These are phyloP conservation scores for Oscheius myriophilus DNA, from an alignment of 2,888 invertebrate species.

Conservation along the genomic window DNA sequence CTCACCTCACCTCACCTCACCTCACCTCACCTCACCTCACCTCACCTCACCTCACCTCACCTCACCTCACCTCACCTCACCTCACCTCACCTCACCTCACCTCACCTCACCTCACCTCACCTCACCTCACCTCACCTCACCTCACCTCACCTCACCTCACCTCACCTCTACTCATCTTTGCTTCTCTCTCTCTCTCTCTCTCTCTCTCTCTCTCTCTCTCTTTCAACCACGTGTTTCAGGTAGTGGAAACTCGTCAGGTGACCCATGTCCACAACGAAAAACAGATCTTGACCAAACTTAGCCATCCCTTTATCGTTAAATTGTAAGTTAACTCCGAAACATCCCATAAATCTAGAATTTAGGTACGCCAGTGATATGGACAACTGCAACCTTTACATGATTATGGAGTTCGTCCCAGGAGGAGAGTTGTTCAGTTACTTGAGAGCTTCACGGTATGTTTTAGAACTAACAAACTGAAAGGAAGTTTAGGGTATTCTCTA, in stretches of 20 bases:
- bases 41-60: no score
- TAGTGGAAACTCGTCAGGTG: conserved; percentile 90
- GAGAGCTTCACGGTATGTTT: conserved; percentile 45
- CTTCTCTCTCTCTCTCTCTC: no score
- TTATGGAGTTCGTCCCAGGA: conserved; percentile 94
- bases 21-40: no score
- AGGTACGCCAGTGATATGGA: conserved; percentile 93
- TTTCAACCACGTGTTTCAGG: conserved; percentile 26
- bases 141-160: no score
- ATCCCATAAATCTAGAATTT: conserved; percentile 63
- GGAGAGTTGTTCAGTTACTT: conserved; percentile 84
- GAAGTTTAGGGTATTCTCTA: conserved; percentile 68
- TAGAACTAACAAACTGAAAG: not conserved
- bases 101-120: no score
- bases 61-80: no score
- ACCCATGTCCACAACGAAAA: conserved; percentile 98
- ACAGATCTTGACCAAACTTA: conserved; percentile 83
- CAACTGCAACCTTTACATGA: conserved; percentile 90
- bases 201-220: not conserved
- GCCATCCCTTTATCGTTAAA: conserved; percentile 95
- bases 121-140: no score
- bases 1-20: no score
- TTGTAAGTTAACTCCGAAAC: conserved; percentile 78
- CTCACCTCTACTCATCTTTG: no score
- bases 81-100: no score